phyloP scores from a whole-genome alignment of 1,140 invertebrate species.

The Diprion similis region DNA sequence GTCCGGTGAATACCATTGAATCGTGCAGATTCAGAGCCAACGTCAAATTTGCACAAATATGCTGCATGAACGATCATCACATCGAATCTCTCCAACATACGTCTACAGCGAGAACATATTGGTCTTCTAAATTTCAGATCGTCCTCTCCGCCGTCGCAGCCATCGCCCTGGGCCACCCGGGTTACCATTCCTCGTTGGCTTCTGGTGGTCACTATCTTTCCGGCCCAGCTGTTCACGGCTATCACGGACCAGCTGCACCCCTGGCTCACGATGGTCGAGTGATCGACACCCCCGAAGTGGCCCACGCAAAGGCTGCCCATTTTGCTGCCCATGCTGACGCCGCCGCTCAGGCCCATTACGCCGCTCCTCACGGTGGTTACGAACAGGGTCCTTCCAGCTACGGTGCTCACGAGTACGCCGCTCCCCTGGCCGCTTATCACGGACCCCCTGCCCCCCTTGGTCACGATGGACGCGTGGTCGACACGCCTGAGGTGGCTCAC shows the following conservation, averaged over 20 bases:
- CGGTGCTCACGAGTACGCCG: conserved; percentile 11
- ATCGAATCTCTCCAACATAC: no score
- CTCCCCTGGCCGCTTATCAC: conserved; percentile 41
- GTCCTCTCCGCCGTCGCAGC: conserved; percentile 35
- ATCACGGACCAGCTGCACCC: conserved; percentile 17
- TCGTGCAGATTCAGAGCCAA: no score
- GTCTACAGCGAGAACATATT: no score
- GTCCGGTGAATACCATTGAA: no score
- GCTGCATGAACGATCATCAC: no score
- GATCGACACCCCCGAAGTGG: conserved; percentile 67
- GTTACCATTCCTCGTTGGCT: conserved; percentile 28
- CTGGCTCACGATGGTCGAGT: conserved; percentile 53
- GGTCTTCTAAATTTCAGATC: conserved; percentile 24
- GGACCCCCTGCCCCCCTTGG: conserved; percentile 58
- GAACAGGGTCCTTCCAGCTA: not conserved
- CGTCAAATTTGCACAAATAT: no score
- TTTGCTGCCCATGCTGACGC: conserved; percentile 64
- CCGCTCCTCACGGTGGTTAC: not conserved
- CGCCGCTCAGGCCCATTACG: conserved; percentile 27
- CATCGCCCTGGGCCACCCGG: conserved; percentile 31
- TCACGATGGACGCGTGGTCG: conserved; percentile 63
- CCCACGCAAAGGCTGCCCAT: conserved; percentile 66
- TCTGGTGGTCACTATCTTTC: conserved; percentile 18
- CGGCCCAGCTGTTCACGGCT: not conserved
- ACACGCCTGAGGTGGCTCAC: conserved; percentile 67